Evolutionary conservation across 2,113 vertebrate species (phyloP).

Genomic region (Anarrhichthys ocellatus): DNA sequence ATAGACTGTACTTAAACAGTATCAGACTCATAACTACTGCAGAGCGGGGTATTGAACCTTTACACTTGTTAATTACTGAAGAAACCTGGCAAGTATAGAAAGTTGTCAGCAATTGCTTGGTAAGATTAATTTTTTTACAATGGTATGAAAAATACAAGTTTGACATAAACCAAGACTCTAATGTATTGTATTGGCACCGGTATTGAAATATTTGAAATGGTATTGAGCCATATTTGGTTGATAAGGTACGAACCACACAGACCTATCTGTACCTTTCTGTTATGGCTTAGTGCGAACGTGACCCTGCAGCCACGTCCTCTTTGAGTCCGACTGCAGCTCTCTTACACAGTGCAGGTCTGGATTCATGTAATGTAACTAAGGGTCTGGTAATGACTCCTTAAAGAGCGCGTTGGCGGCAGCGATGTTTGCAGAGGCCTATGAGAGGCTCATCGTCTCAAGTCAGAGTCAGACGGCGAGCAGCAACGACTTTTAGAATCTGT

Average conservation of each 20-base stretch:
- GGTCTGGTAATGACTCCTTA: slow-evolving; percentile 35
- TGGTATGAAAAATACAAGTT: background rate
- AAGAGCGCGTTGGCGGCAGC: slow-evolving; percentile 44
- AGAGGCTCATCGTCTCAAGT: slow-evolving; percentile 55
- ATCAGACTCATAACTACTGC: background rate
- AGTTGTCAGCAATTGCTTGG: background rate
- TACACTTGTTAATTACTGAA: background rate
- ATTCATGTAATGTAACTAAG: slow-evolving; percentile 14
- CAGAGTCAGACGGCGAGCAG: slow-evolving; percentile 55
- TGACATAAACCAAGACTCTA: background rate
- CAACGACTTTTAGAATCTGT: slow-evolving; percentile 72
- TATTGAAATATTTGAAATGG: background rate
- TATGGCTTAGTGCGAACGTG: background rate
- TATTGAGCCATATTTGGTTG: background rate
- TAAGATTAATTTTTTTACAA: background rate
- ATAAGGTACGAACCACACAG: background rate
- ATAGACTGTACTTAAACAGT: background rate
- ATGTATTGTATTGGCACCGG: background rate
- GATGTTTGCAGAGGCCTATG: slow-evolving; percentile 54
- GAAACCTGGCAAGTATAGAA: background rate
- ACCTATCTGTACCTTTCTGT: background rate
- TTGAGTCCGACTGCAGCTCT: slow-evolving; percentile 1
- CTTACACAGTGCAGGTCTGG: slow-evolving; percentile 12
- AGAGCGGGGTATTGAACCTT: background rate
- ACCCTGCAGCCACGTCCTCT: background rate